Evolutionary conservation across 2,113 vertebrate genomes (phyloP).

Genomic region (Climacteris rufus): DNA sequence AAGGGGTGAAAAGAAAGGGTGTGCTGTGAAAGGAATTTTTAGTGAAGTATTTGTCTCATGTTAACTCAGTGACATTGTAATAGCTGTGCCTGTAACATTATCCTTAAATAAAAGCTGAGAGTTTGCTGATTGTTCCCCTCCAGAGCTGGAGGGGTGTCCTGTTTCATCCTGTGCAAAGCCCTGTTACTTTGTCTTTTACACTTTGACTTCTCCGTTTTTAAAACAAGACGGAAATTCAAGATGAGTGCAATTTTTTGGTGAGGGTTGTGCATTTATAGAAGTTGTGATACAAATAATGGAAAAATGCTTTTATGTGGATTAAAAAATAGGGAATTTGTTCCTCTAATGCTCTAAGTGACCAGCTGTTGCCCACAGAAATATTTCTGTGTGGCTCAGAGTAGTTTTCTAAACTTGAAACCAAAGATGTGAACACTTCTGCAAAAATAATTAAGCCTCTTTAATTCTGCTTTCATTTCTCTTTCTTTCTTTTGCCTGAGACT

Average conservation of each 20-base stretch:
- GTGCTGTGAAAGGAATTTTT: background rate
- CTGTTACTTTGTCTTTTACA: background rate
- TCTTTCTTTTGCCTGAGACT: background rate
- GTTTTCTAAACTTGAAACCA: background rate
- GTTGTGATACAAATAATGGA: background rate
- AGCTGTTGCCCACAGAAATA: background rate
- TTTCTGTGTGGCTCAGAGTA: background rate
- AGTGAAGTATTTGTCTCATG: background rate
- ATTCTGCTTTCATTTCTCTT: background rate
- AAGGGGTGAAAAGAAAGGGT: background rate
- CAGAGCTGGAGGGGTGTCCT: background rate
- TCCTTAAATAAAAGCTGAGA: background rate
- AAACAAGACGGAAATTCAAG: background rate
- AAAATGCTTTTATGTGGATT: background rate
- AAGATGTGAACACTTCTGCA: background rate
- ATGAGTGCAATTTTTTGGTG: background rate
- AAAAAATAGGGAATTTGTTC: background rate
- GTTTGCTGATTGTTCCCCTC: background rate
- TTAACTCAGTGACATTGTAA: background rate
- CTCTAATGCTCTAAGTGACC: background rate
- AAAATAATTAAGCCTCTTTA: background rate
- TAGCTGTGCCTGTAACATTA: background rate
- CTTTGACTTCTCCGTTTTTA: background rate
- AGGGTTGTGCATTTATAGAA: background rate
- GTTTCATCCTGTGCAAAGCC: accelerated